Evolutionary conservation across 2,888 invertebrate genomes (phyloP), one percentile per base, ranked within the genome.

Genomic region (Nasonia oneida): DNA sequence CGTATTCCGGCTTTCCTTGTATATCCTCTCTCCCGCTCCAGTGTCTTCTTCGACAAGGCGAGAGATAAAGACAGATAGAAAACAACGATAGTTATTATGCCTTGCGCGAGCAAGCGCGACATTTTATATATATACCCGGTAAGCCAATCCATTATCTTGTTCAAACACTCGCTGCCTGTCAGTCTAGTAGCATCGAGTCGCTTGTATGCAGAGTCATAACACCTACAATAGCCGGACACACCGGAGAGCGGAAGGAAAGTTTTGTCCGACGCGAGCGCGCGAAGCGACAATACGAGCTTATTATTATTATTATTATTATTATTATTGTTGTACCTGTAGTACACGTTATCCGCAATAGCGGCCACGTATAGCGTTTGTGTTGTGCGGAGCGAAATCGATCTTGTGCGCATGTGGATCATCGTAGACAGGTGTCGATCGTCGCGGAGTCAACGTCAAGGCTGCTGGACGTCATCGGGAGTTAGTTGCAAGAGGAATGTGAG

Each of bases 121-220:
- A 76, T 29, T 76, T 42, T 82, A 23, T 47, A 77, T 70, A 77
- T 70, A 75, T 47, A 83, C n/a, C 29, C 18, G 33, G 53, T 29
- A 67, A 81, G 23, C 74, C 77, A 47, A 71, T 80, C 73, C 33
- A 76, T 87, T 82, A 87, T 87, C 84, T 87, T 53, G 74, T 76
- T 80, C 67, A 87, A 84, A 87, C 50, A 87, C 33, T 18, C 74
- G 42, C 61, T 70, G 74, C 74, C 67, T 74, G 74, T 81, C 84
- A 71, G 64, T 78, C 70, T 53, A 70, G 50, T 50, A 29, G 29
- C 71, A 81, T 77, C 77, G 70, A 6, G 12, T 15, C 2, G 29
- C n/a, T 14, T 10, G 18, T 29, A 10, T 64, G 50, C 33, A 42
- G 14, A 57, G 29, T n/a, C 53, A 42, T 6, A n/a, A 61, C 0